Percentiles rank a stretch among this genome's conserved stretches.
Evolutionary conservation across 2,888 invertebrate species (phyloP).

Genomic region (Habrosyne pyritoides): DNA sequence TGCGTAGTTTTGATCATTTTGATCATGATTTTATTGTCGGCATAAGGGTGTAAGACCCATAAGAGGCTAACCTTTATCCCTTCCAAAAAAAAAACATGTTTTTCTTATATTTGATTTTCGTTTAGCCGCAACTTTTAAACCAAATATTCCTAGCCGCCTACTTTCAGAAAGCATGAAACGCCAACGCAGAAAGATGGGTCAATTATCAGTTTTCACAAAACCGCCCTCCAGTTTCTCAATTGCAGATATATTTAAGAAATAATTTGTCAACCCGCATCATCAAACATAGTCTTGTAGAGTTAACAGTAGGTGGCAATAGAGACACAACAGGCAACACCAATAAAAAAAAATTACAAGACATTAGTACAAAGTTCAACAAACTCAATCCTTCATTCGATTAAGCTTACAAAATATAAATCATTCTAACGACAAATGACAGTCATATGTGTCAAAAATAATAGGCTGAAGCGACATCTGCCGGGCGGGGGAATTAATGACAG

Average conservation of each 20-base stretch:
- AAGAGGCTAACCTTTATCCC: no score
- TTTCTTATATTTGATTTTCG: no score
- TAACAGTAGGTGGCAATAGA: not conserved
- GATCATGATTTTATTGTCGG: no score
- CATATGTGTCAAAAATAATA: conserved; percentile 79
- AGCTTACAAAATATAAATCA: conserved; percentile 54
- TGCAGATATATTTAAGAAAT: not conserved
- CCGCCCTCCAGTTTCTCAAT: not conserved
- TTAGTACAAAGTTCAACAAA: conserved; percentile 36
- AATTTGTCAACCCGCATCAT: not conserved
- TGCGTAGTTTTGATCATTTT: no score
- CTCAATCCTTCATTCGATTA: conserved; percentile 55
- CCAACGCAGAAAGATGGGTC: no score
- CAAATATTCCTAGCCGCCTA: no score
- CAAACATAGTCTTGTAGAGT: not conserved
- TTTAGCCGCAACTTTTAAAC: no score
- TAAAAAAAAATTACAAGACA: conserved; percentile 23
- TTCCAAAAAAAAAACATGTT: no score
- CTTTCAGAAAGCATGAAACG: no score
- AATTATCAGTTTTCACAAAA: not conserved
- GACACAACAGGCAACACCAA: conserved; percentile 13
- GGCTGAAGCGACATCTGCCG: conserved; percentile 76
- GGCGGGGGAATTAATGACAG: conserved; percentile 74
- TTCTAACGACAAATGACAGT: conserved; percentile 71
- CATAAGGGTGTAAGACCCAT: no score